phyloP scores from a whole-genome alignment of 2,888 invertebrate species.

The Agelastica alni region DNA sequence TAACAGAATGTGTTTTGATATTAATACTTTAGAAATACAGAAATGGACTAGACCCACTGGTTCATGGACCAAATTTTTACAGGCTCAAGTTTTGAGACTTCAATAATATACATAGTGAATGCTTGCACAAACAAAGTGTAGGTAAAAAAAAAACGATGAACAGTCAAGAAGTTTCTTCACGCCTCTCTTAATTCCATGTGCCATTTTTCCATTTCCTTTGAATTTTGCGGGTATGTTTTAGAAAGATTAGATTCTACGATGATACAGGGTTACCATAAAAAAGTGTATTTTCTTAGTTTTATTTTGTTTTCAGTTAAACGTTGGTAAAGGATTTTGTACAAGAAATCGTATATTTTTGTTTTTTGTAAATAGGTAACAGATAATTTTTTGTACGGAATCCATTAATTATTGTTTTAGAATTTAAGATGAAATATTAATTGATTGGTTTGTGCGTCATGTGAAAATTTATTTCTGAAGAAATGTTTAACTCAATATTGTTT shows the following conservation, averaged over 20 bases:
- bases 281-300: constrained; percentile 40
- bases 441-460: constrained; percentile 14
- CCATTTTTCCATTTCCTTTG: constrained; percentile 38
- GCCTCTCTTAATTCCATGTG: constrained; percentile 38
- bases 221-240: constrained; percentile 42
- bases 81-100: no score
- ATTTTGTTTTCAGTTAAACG: constrained; percentile 29
- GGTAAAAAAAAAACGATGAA: no score
- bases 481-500: no score
- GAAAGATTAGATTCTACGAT: constrained; percentile 37
- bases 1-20: no score
- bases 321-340: constrained; percentile 24
- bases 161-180: no score
- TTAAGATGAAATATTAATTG: constrained; percentile 9
- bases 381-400: constrained; percentile 26
- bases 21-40: no score
- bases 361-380: constrained; percentile 31
- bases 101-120: no score
- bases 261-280: constrained; percentile 52
- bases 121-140: no score
- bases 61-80: no score
- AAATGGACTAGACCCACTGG: no score
- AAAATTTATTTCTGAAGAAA: no score
- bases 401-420: constrained; percentile 8
- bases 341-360: constrained; percentile 26